These are phyloP conservation scores for Galeruca laticollis DNA, from an alignment of 2,888 invertebrate genomes.

Conservation along the genomic window DNA sequence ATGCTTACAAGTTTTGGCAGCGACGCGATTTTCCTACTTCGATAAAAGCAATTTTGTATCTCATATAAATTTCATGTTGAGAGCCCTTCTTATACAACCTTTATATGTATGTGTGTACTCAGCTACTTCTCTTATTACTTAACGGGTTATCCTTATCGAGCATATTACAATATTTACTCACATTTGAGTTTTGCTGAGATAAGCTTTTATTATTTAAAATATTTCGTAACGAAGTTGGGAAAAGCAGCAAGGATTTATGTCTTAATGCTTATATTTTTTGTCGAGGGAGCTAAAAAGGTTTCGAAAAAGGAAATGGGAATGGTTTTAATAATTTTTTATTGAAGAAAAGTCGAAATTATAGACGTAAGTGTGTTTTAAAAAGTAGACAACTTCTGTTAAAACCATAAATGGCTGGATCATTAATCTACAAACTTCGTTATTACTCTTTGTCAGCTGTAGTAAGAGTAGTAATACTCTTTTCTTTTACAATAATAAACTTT, in stretches of 20 bases:
- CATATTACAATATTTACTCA: background rate
- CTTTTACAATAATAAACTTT: too few species aligned
- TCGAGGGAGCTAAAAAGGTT: background rate
- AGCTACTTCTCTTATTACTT: constrained; percentile 4
- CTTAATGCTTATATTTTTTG: background rate
- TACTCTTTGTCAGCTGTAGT: too few species aligned
- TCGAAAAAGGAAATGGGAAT: too few species aligned
- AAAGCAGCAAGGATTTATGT: too few species aligned
- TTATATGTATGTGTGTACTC: background rate
- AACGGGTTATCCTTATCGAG: background rate
- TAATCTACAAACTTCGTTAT: too few species aligned
- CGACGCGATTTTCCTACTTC: constrained; percentile 2
- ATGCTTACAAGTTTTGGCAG: constrained; percentile 12
- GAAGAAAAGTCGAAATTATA: too few species aligned
- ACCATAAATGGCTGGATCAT: too few species aligned
- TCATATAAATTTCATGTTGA: constrained; percentile 11
- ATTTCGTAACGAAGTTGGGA: background rate
- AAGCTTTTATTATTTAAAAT: too few species aligned
- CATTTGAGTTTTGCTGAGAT: background rate
- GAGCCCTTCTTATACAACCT: background rate
- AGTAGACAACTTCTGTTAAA: too few species aligned
- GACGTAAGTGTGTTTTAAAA: too few species aligned
- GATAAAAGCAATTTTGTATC: constrained; percentile 19
- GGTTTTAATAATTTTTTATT: too few species aligned
- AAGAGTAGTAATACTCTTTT: too few species aligned